A percentile compares a stretch with the other conserved stretches of the same genome.
phyloP scores from a whole-genome alignment of 2,113 vertebrate species.

The Spea multiplicata region DNA sequence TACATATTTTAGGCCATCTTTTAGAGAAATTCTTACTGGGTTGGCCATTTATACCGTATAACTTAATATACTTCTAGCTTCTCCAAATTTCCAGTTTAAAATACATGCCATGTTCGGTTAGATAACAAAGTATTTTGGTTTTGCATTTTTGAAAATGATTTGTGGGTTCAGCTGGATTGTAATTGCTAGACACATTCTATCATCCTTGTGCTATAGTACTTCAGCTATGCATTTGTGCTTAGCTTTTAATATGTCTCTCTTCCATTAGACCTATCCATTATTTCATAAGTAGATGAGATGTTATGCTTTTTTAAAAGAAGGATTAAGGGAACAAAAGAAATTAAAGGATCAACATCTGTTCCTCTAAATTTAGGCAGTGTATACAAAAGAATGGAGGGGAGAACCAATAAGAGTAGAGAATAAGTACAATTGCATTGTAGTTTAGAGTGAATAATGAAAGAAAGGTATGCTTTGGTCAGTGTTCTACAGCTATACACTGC shows the following conservation, averaged over 20 bases:
- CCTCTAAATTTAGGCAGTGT: neutral
- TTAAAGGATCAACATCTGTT: constrained; percentile 36
- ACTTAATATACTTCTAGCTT: too few relatives aligned
- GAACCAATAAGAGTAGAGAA: neutral
- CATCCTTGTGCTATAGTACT: too few relatives aligned
- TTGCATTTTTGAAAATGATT: too few relatives aligned
- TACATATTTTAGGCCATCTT: too few relatives aligned
- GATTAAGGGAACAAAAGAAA: constrained; percentile 33
- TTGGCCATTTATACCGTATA: too few relatives aligned
- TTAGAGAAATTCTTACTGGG: too few relatives aligned
- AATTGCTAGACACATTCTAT: too few relatives aligned
- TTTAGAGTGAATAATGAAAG: neutral
- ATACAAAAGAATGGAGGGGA: neutral
- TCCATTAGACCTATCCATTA: constrained; percentile 4
- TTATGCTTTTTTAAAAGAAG: constrained; percentile 10
- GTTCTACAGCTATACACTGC: too few relatives aligned
- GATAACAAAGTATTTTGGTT: too few relatives aligned
- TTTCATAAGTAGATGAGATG: constrained; percentile 23
- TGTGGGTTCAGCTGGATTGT: too few relatives aligned
- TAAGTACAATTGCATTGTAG: constrained; percentile 1
- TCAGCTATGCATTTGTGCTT: neutral
- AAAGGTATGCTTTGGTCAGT: neutral
- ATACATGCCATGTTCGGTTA: too few relatives aligned
- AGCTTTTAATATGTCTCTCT: constrained; percentile 17
- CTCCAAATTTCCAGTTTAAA: too few relatives aligned